A percentile compares a stretch with the other conserved stretches of the same genome.
Evolutionary conservation across 2,888 invertebrate species (phyloP).

Genomic region (Caenorhabditis sp.): DNA sequence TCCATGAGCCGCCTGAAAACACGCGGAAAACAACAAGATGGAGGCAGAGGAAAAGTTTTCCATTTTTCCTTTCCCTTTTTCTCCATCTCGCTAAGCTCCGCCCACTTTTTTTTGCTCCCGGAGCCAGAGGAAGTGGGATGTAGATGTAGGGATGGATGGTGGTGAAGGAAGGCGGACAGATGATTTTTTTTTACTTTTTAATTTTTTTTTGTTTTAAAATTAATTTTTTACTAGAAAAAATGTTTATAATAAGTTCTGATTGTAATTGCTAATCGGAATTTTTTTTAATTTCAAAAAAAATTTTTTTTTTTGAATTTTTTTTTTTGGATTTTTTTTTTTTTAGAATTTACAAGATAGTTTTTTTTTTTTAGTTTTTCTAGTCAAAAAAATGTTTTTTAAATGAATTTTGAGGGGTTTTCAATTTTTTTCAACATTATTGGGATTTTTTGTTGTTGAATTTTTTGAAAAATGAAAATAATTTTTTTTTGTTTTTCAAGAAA

Average conservation of each 20-base stretch:
- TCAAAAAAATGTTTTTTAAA: background rate
- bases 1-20: too few relatives aligned
- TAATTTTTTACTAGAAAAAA: background rate
- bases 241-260: background rate
- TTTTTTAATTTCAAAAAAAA: background rate
- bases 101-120: too few relatives aligned
- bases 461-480: background rate
- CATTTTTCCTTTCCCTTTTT: constrained; percentile 18
- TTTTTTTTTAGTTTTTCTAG: too few relatives aligned
- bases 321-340: background rate
- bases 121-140: too few relatives aligned
- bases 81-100: too few relatives aligned
- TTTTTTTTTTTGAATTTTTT: background rate
- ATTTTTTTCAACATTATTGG: too few relatives aligned
- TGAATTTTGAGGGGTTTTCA: too few relatives aligned
- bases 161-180: too few relatives aligned
- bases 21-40: too few relatives aligned
- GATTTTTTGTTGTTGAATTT: constrained; percentile 12
- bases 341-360: background rate
- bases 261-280: too few relatives aligned
- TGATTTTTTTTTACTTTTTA: constrained; percentile 1
- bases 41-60: too few relatives aligned
- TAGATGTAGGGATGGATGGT: too few relatives aligned
- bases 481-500: background rate
- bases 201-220: constrained; percentile 1